These are phyloP conservation scores for Trisateles emortualis DNA, from an alignment of 2,888 invertebrate species.

Conservation along the genomic window DNA sequence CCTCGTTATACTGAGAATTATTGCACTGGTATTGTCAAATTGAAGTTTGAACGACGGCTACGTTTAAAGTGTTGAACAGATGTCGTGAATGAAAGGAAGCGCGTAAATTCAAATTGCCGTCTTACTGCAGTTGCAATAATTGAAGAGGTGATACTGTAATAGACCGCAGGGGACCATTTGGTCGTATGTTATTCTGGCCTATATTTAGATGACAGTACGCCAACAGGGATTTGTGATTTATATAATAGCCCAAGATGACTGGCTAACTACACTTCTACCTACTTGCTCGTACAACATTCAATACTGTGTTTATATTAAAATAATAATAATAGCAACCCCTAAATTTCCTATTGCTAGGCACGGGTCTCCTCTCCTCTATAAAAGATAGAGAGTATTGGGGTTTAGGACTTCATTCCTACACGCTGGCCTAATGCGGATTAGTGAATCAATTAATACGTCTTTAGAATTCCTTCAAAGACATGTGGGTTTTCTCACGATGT, in stretches of 20 bases:
- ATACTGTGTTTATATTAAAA: conserved; percentile 9
- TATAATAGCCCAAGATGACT: conserved; percentile 50
- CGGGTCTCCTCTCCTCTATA: too few species aligned
- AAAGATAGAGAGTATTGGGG: too few species aligned
- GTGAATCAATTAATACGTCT: too few species aligned
- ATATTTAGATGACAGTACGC: conserved; percentile 68
- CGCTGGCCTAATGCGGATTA: too few species aligned
- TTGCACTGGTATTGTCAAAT: conserved; percentile 1
- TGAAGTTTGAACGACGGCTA: conserved; percentile 18
- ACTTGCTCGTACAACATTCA: conserved; percentile 14
- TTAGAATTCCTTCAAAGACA: too few species aligned
- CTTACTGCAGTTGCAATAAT: conserved; percentile 73
- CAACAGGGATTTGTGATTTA: conserved; percentile 65
- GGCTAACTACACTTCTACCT: conserved; percentile 22
- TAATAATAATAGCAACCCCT: too few species aligned
- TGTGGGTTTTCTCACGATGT: too few species aligned
- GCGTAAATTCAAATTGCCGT: conserved; percentile 68
- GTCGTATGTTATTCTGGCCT: conserved; percentile 60
- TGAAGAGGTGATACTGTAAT: conserved; percentile 66
- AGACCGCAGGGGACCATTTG: conserved; percentile 63
- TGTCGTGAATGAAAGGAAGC: conserved; percentile 66
- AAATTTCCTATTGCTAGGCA: too few species aligned
- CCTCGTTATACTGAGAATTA: not conserved
- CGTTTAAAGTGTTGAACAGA: conserved; percentile 46
- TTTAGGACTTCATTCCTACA: too few species aligned